Percentiles rank a stretch among this genome's conserved stretches.
Evolutionary conservation across 2,797 vertebrate species (phyloP).

Genomic region (Myripristis murdjan): DNA sequence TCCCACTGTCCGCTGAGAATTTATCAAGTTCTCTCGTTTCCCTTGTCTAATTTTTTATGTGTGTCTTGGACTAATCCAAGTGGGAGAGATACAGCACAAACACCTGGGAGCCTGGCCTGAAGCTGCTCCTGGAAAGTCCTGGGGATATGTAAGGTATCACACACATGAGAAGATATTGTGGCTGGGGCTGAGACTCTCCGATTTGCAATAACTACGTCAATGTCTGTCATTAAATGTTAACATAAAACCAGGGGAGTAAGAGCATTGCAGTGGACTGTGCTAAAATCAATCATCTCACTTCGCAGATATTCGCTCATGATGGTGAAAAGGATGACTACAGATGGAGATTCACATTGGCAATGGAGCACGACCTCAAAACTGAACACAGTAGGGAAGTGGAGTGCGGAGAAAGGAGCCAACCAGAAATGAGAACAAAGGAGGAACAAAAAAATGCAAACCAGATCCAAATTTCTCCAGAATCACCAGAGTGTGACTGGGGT

Average conservation of each 20-base stretch:
- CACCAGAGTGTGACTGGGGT: constrained; percentile 51
- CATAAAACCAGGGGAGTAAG: neutral
- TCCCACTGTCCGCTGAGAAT: constrained; percentile 20
- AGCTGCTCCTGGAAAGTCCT: neutral
- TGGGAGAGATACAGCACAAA: neutral
- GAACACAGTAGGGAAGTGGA: constrained; percentile 8
- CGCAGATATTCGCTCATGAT: neutral
- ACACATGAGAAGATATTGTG: neutral
- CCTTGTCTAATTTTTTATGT: neutral
- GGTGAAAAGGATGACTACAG: constrained; percentile 12
- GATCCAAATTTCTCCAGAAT: constrained; percentile 53
- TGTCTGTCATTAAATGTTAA: constrained; percentile 1
- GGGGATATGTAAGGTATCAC: neutral
- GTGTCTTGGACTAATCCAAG: neutral
- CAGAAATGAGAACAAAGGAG: constrained; percentile 29
- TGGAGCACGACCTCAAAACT: constrained; percentile 10
- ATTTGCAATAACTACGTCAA: constrained; percentile 2
- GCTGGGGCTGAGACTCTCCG: neutral
- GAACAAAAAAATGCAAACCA: constrained; percentile 64
- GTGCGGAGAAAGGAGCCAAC: neutral
- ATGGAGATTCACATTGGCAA: neutral
- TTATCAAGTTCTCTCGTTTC: constrained; percentile 10
- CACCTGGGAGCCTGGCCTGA: neutral
- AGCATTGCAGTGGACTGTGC: neutral
- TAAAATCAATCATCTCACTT: neutral